These are phyloP conservation scores for Enoplosus armatus DNA, from an alignment of 2,797 vertebrate genomes.

Conservation along the genomic window DNA sequence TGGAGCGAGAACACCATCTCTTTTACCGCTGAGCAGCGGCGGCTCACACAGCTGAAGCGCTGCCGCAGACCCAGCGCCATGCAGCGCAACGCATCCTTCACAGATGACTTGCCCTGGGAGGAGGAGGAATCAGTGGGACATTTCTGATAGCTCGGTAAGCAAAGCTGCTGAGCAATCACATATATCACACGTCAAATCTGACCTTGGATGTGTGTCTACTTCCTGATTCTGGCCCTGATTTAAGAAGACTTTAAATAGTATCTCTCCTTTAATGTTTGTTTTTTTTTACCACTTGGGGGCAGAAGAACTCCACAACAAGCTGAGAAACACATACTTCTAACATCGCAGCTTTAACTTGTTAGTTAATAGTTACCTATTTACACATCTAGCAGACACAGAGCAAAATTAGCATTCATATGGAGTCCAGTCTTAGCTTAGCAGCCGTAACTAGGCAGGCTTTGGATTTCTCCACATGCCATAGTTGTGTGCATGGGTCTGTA, in stretches of 20 bases:
- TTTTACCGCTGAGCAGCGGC: slow-evolving; percentile 93
- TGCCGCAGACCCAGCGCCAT: slow-evolving; percentile 94
- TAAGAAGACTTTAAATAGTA: too few relatives aligned
- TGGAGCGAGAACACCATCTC: slow-evolving; percentile 96
- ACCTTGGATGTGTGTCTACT: neutral
- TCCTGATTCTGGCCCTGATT: too few relatives aligned
- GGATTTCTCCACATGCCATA: neutral
- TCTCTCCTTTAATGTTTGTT: too few relatives aligned
- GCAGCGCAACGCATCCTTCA: slow-evolving; percentile 95
- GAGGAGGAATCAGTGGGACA: slow-evolving; percentile 4
- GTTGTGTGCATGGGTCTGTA: neutral
- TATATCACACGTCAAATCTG: neutral
- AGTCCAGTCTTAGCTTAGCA: neutral
- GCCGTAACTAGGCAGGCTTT: neutral
- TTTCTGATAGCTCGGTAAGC: neutral
- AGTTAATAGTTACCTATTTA: neutral
- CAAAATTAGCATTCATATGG: neutral
- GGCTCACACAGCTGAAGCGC: slow-evolving; percentile 96
- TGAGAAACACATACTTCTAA: neutral
- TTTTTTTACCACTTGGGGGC: too few relatives aligned
- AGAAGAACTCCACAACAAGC: neutral
- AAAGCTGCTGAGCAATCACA: neutral
- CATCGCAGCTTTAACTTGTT: neutral
- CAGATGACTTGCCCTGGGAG: slow-evolving; percentile 94
- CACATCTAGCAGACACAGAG: neutral